phyloP scores from a whole-genome alignment of 2,888 invertebrate genomes.

The Palloptera scutellata region DNA sequence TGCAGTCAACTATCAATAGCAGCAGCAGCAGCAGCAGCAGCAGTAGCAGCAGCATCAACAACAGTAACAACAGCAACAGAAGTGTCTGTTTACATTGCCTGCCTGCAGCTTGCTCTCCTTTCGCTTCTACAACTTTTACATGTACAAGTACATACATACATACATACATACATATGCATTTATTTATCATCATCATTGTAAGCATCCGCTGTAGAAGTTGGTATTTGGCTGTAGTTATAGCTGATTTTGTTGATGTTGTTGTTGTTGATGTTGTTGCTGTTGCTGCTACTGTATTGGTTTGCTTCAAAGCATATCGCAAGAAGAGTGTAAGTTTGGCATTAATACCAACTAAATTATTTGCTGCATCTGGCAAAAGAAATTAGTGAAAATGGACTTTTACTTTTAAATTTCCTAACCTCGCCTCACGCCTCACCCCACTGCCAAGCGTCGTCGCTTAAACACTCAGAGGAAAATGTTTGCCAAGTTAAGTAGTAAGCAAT shows the following conservation, averaged over 20 bases:
- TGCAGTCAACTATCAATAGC: too few relatives aligned
- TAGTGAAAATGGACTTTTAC: conserved; percentile 63
- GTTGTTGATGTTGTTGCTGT: conserved; percentile 6
- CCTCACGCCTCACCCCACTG: conserved; percentile 45
- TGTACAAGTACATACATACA: conserved; percentile 18
- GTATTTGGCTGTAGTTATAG: conserved; percentile 3
- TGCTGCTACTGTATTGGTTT: background rate
- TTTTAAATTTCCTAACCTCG: conserved; percentile 48
- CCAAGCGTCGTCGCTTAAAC: conserved; percentile 33
- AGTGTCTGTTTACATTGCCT: background rate
- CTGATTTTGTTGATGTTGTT: background rate
- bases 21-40: too few relatives aligned
- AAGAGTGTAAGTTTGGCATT: background rate
- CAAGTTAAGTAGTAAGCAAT: conserved; percentile 15
- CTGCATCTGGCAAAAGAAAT: conserved; percentile 48
- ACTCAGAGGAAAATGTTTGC: conserved; percentile 40
- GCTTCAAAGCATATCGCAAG: background rate
- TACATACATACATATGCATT: conserved; percentile 13
- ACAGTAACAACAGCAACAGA: background rate
- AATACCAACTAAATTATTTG: conserved; percentile 16
- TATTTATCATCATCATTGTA: background rate
- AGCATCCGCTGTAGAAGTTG: conserved; percentile 20
- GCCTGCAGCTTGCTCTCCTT: conserved; percentile 1
- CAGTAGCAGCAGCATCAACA: background rate
- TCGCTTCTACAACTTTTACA: conserved; percentile 22